Conservation (phyloP, 2,888 invertebrate species). For the Chelonus formosanus region DNA sequence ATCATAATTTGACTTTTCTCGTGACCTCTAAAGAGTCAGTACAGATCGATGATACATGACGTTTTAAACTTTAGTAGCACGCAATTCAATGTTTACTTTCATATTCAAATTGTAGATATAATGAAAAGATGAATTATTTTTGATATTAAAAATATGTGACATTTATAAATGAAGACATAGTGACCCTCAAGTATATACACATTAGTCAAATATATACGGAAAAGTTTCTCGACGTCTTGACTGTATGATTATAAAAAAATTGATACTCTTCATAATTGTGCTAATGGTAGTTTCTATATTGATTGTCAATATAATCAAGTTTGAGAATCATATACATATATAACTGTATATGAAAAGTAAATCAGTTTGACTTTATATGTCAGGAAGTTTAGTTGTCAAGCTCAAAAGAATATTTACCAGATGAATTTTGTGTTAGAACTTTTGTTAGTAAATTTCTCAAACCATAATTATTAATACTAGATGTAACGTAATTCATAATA, state of each 20-base stretch:
- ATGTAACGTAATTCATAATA: too few species aligned
- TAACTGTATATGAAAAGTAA: constrained; percentile 29
- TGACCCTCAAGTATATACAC: background rate
- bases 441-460: constrained; percentile 48
- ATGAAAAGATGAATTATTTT: too few species aligned
- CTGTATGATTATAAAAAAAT: background rate
- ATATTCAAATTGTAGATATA: too few species aligned
- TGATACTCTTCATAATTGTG: constrained; percentile 22
- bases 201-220: background rate
- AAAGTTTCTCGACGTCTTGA: background rate
- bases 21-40: constrained; percentile 32
- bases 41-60: constrained; percentile 37
- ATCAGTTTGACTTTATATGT: constrained; percentile 53
- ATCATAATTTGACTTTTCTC: constrained; percentile 1
- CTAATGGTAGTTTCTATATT: constrained; percentile 41
- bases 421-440: constrained; percentile 53
- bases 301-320: constrained; percentile 56
- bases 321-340: constrained; percentile 12
- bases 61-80: constrained; percentile 31
- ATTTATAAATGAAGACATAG: too few species aligned
- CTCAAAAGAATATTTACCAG: constrained; percentile 35
- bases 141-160: too few species aligned
- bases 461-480: too few species aligned
- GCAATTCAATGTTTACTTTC: constrained; percentile 30
- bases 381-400: constrained; percentile 47